phyloP scores from a whole-genome alignment of 2,797 vertebrate genomes.

The Rhyacichthys aspro region DNA sequence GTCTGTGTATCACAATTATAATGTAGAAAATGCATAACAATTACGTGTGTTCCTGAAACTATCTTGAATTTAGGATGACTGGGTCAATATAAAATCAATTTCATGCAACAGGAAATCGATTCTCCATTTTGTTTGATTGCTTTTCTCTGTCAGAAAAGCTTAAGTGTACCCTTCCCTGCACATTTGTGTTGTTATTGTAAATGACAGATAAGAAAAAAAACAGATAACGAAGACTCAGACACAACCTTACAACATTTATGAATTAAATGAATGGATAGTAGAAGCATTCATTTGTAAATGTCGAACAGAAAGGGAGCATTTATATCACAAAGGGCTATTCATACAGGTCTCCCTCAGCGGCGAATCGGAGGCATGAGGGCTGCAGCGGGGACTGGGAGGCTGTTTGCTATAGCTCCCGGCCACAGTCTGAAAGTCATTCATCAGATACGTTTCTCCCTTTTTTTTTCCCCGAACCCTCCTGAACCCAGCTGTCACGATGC shows the following conservation, averaged over 20 bases:
- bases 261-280: conserved; percentile 52
- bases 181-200: no score
- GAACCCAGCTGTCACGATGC: conserved; percentile 60
- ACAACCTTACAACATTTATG: conserved; percentile 30
- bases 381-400: conserved; percentile 45
- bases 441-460: conserved; percentile 61
- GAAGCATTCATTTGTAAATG: conserved; percentile 63
- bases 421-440: conserved; percentile 68
- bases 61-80: background rate
- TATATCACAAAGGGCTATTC: conserved; percentile 67
- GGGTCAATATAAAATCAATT: background rate
- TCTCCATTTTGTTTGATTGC: background rate
- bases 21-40: background rate
- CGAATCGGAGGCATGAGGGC: conserved; percentile 58
- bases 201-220: background rate
- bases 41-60: background rate
- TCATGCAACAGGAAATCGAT: background rate
- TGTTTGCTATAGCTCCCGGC: conserved; percentile 57
- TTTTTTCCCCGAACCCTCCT: conserved; percentile 29
- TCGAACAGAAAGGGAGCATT: conserved; percentile 62
- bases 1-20: no score
- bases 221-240: conserved; percentile 8
- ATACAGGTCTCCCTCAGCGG: conserved; percentile 57
- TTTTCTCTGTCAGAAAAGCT: background rate
- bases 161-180: background rate